Evolutionary conservation across 1,140 invertebrate species (phyloP).

Genomic region (Penaeus vannamei): DNA sequence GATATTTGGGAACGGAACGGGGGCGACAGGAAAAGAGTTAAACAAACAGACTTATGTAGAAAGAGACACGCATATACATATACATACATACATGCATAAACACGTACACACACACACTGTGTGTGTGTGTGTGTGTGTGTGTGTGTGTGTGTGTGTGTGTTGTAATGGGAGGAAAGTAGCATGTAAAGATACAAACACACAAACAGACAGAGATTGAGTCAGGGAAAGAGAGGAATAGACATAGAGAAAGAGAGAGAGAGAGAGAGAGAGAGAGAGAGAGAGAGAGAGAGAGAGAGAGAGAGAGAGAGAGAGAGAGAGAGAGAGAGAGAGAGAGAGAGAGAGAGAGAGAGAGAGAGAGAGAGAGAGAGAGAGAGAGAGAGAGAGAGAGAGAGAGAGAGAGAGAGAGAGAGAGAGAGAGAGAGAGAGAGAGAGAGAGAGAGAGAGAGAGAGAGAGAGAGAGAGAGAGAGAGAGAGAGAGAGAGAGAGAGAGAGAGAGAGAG

Average conservation of each 20-base stretch:
- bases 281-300: constrained; percentile 11
- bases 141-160: too few relatives aligned
- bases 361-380: too few relatives aligned
- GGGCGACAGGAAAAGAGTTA: neutral
- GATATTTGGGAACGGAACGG: neutral
- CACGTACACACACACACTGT: too few relatives aligned
- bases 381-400: constrained; percentile 2
- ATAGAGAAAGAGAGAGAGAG: constrained; percentile 5
- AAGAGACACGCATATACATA: too few relatives aligned
- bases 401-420: constrained; percentile 10
- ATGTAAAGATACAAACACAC: too few relatives aligned
- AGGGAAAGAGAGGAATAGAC: constrained; percentile 4
- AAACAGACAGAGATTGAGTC: neutral
- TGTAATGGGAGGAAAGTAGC: neutral
- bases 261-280: constrained; percentile 11
- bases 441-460: constrained; percentile 10
- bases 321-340: constrained; percentile 11
- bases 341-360: constrained; percentile 11
- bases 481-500: neutral
- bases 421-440: constrained; percentile 11
- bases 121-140: too few relatives aligned
- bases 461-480: constrained; percentile 10
- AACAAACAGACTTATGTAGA: neutral
- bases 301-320: constrained; percentile 11
- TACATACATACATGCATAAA: too few relatives aligned